Evolutionary conservation across 2,888 invertebrate genomes (phyloP), one percentile per base, ranked within the genome.

Genomic region (Erpobdella octoculata): DNA sequence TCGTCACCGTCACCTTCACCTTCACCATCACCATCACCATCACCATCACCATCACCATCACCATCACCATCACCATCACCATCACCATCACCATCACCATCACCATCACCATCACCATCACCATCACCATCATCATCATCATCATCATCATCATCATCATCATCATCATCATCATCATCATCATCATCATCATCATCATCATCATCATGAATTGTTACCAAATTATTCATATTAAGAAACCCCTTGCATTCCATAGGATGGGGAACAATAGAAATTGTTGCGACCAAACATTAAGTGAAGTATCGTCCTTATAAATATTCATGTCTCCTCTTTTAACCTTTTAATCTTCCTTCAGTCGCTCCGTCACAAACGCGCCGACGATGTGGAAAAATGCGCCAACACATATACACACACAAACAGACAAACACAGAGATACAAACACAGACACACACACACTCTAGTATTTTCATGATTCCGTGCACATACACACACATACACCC

Each of bases 171-270:
- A 35, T 69, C 59, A n/a, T 69, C 69, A 36, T 59, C 33, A 53
- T 59, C 59, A 58, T 59, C 69, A 33, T 59, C 69, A 12, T 69
- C 69, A 53, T 69, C 69, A 53, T 69, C 69, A 53, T 69, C 69
- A 53, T 53, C 69, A 53, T 69, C 69, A 69, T 69, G 53, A 69
- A n/a, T n/a, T n/a, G n/a, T n/a, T n/a, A n/a, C n/a, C n/a, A n/a
- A 18, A 21, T 21, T 66, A 36, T 38, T 66, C 36, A 66, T 37
- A 36, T 21, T 66, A 9, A 15, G 25, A 9, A 64, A 15, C 64
- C 9, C 12, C 64, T 31, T 64, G 15, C 25, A 9, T 12, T 15
- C 25, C 64, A 64, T 64, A 28, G 21, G 18, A 28, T 8, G 1
- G 33, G 31, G 21, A 28, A 58, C 46, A 68, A 28, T 36, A 58